These are phyloP conservation scores for Augochlora pura DNA, from an alignment of 1,140 invertebrate species.

Conservation along the genomic window DNA sequence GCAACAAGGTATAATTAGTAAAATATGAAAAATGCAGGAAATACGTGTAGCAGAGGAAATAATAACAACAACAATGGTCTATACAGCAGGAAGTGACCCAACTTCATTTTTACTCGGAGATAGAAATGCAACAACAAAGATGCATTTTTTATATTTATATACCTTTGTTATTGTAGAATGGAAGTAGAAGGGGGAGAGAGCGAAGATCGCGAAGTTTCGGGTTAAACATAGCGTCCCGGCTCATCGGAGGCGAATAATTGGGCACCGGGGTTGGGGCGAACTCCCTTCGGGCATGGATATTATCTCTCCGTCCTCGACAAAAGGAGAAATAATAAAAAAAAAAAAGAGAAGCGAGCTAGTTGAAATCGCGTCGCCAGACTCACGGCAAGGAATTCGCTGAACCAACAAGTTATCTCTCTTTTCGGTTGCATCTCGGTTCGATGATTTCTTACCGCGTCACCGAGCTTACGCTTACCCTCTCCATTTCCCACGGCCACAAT, in stretches of 20 bases:
- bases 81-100: no score
- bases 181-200: background rate
- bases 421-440: slow-evolving; percentile 29
- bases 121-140: no score
- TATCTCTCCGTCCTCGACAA: slow-evolving; percentile 12
- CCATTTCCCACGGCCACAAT: slow-evolving; percentile 31
- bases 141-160: no score
- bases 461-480: slow-evolving; percentile 11
- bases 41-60: no score
- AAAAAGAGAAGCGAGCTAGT: background rate
- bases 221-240: slow-evolving; percentile 42
- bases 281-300: slow-evolving; percentile 39
- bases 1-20: no score
- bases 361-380: slow-evolving; percentile 40
- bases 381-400: slow-evolving; percentile 50
- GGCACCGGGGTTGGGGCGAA: background rate
- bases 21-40: no score
- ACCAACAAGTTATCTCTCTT: slow-evolving; percentile 63
- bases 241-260: slow-evolving; percentile 57
- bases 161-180: no score
- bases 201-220: slow-evolving; percentile 15
- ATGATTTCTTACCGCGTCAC: slow-evolving; percentile 49
- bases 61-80: no score
- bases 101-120: no score
- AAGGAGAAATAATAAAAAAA: slow-evolving; percentile 4